Base-by-base conservation (phyloP, 2,797 vertebrate genomes). In the Anolis apletophallus region DNA sequence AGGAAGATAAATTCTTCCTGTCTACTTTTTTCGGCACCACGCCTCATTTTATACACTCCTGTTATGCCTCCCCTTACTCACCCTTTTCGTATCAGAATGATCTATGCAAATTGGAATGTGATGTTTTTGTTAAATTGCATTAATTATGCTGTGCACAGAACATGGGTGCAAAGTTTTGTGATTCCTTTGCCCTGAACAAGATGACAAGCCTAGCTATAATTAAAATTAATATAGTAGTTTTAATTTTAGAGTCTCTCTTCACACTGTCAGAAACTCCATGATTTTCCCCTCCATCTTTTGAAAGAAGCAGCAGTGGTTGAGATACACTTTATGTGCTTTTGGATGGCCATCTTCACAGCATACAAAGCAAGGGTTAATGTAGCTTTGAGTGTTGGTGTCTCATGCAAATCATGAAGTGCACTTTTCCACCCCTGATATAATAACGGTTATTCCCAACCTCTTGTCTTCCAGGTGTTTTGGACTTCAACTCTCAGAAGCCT, bases 71-170 rank as follows among this genome's bases (percentile, higher is more conserved):
- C 69, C 16, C 16, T 34, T 34, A 71, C 8, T 13, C 34, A 7
- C 69, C 34, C 19, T 34, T 40, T 40, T 21, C 32, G 3, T 68
- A 46, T 76, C 46, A 52, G 74, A 17, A 76, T 26, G 40, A 64
- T 17, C 73, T 64, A 54, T 50, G 83, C 83, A 84, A 52, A 67
- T 76, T 52, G 50, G 59, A 50, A 46, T 57, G 64, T 84, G 74
- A 26, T 54, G 21, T 13, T 78, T 68, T 68, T 77, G 36, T 52
- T 80, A 67, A 52, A 50, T 67, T 50, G 40, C 61, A 67, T 80
- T 68, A n/a, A 32, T 50, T 50, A 50, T 68, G 3, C 17, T 32
- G 16, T 67, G 61, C 29, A 21, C 29, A 17, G 40, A 81, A 81
- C 40, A 29, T 8, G 26, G 40, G 29, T 69, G 29, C 46, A 81